A percentile compares a stretch with the other conserved stretches of the same genome.
These are phyloP conservation scores for Rapana venosa DNA, from an alignment of 2,888 invertebrate species.

Conservation along the genomic window DNA sequence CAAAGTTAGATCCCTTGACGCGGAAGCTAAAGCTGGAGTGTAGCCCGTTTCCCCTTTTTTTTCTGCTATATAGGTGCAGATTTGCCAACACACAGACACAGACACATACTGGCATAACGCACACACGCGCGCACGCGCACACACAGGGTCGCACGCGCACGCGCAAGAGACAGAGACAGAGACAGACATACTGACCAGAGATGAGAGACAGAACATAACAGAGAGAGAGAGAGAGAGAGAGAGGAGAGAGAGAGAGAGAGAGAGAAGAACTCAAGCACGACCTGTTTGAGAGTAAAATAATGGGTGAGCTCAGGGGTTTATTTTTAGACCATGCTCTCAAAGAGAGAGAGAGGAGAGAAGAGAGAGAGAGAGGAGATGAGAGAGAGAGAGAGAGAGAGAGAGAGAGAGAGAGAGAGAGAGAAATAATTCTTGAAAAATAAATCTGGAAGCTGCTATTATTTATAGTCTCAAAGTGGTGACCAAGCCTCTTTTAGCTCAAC, in stretches of 20 bases:
- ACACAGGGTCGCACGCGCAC: too few relatives aligned
- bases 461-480: too few relatives aligned
- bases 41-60: too few relatives aligned
- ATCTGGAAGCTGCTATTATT: too few relatives aligned
- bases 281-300: background rate
- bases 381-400: background rate
- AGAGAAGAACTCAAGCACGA: background rate
- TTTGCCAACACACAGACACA: too few relatives aligned
- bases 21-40: too few relatives aligned
- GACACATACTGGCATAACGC: too few relatives aligned
- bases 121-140: too few relatives aligned
- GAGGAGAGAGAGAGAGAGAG: background rate
- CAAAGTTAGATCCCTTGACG: too few relatives aligned
- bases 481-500: too few relatives aligned
- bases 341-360: background rate
- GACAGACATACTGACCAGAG: background rate
- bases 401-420: background rate
- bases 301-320: background rate
- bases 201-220: background rate
- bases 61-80: too few relatives aligned
- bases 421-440: background rate
- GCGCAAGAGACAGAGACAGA: background rate
- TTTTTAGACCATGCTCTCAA: background rate
- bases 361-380: background rate
- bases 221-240: background rate